Base-by-base conservation (phyloP, 2,113 vertebrate species). In the Nothobranchius kuhntae region DNA sequence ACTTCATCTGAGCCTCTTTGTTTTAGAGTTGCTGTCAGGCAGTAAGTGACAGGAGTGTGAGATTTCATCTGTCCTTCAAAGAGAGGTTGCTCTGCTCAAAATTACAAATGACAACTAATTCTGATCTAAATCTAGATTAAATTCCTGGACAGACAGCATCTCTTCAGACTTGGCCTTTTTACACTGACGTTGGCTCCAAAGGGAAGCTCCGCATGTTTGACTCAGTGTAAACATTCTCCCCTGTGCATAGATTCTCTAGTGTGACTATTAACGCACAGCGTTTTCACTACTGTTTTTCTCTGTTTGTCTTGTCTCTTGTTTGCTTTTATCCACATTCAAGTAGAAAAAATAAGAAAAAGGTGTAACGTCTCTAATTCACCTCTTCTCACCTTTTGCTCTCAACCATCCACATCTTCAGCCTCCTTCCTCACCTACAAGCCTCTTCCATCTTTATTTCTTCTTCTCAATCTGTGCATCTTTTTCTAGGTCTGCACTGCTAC, bases 31-130 rank as follows among this genome's bases (percentile, higher is more conserved):
- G 57, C 53, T 15, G 40, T 56, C 57, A 63, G 71, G 82, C 64
- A 64, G n/a, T 14, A 9, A 14, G 30, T 53, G 55, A 68, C 48
- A 71, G 59, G 57, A 48, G 60, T n/a, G 30, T 44, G 47, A 48
- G 51, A 75, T 79, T 71, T 66, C 57, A 73, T 64, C 59, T 79
- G 66, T 68, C 72, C 58, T 72, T 65, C 12, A 17, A 56, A 17
- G 56, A 65, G 65, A 73, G 11, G 42, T 13, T 17, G 14, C 11
- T 65, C 54, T 57, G 44, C 53, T 26, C 61, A 57, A 68, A 79
- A 65, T 61, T 63, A 73, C n/a, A 73, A 68, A 74, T 68, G 61
- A 77, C 75, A 77, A 68, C 60, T 61, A 71, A 17, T 40, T 72
- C 40, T 72, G 5, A 69, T 62, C 66, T 35, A 13, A 69, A 53